phyloP scores from a whole-genome alignment of 92 coral and sea anemone genomes.

The Pocillopora meandrina region DNA sequence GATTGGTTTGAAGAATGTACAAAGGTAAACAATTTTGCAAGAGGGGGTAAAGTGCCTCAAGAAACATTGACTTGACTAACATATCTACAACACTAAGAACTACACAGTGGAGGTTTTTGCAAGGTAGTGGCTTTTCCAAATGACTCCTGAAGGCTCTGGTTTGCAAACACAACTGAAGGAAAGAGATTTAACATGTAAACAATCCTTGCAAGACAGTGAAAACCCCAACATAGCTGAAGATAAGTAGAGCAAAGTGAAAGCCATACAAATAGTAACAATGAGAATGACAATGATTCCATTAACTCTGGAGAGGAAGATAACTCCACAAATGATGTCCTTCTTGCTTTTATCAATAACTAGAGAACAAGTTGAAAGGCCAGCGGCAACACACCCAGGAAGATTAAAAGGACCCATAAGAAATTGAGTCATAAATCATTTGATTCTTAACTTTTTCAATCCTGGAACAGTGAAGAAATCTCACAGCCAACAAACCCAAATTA shows the following conservation, averaged over 20 bases:
- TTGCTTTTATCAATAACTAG: no score
- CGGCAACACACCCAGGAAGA: no score
- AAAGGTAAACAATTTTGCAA: not conserved
- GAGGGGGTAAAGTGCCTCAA: not conserved
- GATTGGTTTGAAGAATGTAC: not conserved
- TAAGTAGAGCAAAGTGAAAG: not conserved
- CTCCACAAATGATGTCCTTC: no score
- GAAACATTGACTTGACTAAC: not conserved
- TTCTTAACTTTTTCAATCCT: no score
- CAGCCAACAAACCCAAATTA: no score
- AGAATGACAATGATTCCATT: not conserved
- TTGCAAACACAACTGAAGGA: not conserved
- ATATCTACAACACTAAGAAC: conserved; percentile 32
- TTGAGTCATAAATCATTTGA: no score
- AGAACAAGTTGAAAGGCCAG: no score
- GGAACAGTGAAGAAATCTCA: no score
- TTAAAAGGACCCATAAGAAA: no score
- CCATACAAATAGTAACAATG: no score
- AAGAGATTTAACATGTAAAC: not conserved
- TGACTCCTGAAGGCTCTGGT: conserved; percentile 13
- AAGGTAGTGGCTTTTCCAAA: conserved; percentile 9
- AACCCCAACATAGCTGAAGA: not conserved
- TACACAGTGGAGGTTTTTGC: conserved; percentile 28
- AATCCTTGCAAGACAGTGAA: conserved; percentile 2
- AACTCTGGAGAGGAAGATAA: no score